Conservation (phyloP, 37 sponge, comb jelly and placozoan species). For the Halichondria panicea region DNA sequence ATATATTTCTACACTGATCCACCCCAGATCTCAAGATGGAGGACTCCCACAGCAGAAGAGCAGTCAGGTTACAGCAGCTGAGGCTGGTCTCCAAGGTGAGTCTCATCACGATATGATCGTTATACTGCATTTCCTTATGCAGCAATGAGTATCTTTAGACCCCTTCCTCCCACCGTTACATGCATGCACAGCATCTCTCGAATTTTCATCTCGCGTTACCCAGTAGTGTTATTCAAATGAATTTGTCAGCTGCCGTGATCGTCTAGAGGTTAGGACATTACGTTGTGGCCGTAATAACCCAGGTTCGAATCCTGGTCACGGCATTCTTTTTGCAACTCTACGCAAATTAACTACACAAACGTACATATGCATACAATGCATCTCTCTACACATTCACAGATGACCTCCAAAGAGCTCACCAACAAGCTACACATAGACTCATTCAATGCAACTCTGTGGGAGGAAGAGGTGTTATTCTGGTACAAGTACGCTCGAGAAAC, state of each 20-base stretch:
- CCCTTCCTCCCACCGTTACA: too few species aligned
- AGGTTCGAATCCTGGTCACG: too few species aligned
- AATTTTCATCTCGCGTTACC: too few species aligned
- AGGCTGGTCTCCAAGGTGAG: slow-evolving; percentile 20
- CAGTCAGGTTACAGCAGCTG: slow-evolving; percentile 23
- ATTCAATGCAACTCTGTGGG: slow-evolving; percentile 25
- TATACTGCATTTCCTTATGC: too few species aligned
- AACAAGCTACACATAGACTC: slow-evolving; percentile 39
- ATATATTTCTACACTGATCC: background rate
- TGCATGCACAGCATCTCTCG: too few species aligned
- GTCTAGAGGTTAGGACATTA: background rate
- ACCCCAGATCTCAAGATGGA: background rate
- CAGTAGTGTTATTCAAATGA: too few species aligned
- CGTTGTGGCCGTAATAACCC: background rate
- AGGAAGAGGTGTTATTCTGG: slow-evolving; percentile 50
- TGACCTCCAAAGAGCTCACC: slow-evolving; percentile 14
- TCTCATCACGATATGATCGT: background rate
- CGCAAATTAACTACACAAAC: too few species aligned
- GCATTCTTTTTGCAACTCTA: too few species aligned
- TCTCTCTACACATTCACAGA: background rate
- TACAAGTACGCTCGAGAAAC: background rate
- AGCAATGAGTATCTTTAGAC: too few species aligned
- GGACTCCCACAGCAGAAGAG: slow-evolving; percentile 25
- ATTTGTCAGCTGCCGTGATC: too few species aligned
- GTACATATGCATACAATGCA: background rate